phyloP scores from a whole-genome alignment of 2,888 invertebrate species.

The Lochmaea crataegi region DNA sequence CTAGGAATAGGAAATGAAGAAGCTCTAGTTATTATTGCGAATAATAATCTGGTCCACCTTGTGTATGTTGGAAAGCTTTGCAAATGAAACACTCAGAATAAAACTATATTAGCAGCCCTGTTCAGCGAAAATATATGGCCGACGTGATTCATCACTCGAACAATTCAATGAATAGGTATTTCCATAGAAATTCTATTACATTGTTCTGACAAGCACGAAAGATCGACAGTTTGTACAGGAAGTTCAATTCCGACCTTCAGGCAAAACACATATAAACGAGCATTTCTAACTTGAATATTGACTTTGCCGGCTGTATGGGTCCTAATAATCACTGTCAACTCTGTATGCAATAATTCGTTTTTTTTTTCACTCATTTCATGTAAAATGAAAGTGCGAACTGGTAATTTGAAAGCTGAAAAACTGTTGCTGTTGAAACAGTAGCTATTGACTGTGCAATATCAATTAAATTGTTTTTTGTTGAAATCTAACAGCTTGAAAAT shows the following conservation, averaged over 20 bases:
- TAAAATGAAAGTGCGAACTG: neutral
- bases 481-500: too few species aligned
- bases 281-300: constrained; percentile 22
- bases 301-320: neutral
- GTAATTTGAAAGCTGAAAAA: neutral
- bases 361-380: neutral
- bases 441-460: neutral
- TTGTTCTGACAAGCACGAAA: constrained; percentile 35
- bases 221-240: constrained; percentile 34
- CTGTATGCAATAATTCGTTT: neutral
- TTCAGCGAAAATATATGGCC: neutral
- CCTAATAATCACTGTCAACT: neutral
- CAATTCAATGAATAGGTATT: constrained; percentile 32
- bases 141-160: constrained; percentile 8
- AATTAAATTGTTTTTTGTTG: neutral
- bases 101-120: neutral
- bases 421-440: neutral
- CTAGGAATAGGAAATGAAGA: too few species aligned
- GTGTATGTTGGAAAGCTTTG: too few species aligned
- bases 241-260: constrained; percentile 30
- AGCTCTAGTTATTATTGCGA: too few species aligned
- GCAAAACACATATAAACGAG: constrained; percentile 19
- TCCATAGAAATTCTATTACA: constrained; percentile 38
- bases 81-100: neutral
- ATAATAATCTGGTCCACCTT: too few species aligned